Evolutionary conservation across 1,140 invertebrate species (phyloP), one percentile per base, ranked within the genome.

Genomic region (Macrotrachela quadricornifera): DNA sequence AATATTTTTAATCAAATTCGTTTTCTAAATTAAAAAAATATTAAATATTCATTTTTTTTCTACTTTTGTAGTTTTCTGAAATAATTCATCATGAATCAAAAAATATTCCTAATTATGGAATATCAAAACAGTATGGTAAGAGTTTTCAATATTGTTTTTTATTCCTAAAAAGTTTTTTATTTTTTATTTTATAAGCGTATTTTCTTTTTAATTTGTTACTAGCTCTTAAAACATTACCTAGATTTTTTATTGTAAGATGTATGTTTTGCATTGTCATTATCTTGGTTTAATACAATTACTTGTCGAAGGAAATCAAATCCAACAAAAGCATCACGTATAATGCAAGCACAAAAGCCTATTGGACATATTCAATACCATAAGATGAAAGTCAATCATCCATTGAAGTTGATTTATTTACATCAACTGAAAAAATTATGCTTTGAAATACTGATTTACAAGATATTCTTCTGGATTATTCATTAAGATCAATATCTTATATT

Each of bases 381-480:
- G 92, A 92, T 47, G 94, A 99, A 70, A 84, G 81, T 49, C 94
- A 99, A 65, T 92, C 94, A 4, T 94, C 86, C 67, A 96, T 91
- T 1, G 91, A 97, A 71, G 94, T 99, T 11, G 92, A 99, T 68
- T 75, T 99, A 11, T 99, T 99, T 69, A 96, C 99, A 62, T 97
- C 92, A 38, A 96, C 91, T 0, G 92, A 99, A 71, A 99, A 99
- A 71, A 97, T 99, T 57, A 97, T 99, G 92, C 92, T 97, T 51
- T 75, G 97, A 17, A 97, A 99, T 66, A 97, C 91, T 2, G 90
- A 97, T 73, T 71, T 97, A 15, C 95, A 97, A 71, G 79, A 30
- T 30, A 30, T 30, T 30, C 21, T 4, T 30, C 2, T 30, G 21
- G 21, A 30, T 30, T 30, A 30, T 30, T 30, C 21, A 4, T 30